These are phyloP conservation scores for Xylota segnis DNA, from an alignment of 2,888 invertebrate species.

Conservation along the genomic window DNA sequence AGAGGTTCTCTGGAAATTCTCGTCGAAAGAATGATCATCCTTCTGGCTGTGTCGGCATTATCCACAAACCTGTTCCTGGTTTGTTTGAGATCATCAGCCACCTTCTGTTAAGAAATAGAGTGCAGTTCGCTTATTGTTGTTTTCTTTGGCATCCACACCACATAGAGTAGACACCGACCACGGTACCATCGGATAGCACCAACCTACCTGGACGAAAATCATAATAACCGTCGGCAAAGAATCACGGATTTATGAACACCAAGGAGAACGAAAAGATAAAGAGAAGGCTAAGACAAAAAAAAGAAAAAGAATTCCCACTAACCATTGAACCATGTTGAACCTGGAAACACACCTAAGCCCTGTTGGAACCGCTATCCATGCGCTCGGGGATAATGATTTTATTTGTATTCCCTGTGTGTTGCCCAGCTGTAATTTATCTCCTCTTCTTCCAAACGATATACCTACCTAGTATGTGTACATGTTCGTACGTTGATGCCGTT, in stretches of 20 bases:
- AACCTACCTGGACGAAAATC: slow-evolving; percentile 54
- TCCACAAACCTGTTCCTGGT: slow-evolving; percentile 47
- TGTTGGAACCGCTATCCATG: slow-evolving; percentile 48
- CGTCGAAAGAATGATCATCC: slow-evolving; percentile 29
- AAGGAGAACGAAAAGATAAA: neutral
- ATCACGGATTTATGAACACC: slow-evolving; percentile 29
- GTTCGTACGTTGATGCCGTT: slow-evolving; percentile 47
- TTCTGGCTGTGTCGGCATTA: slow-evolving; percentile 17
- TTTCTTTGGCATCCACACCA: neutral
- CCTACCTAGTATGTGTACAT: too few relatives aligned
- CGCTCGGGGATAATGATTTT: slow-evolving; percentile 71
- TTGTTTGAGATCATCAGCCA: slow-evolving; percentile 35
- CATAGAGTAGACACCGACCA: neutral
- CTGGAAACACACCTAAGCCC: slow-evolving; percentile 41
- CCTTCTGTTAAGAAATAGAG: slow-evolving; percentile 54
- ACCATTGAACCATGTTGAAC: slow-evolving; percentile 57
- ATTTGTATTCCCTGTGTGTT: slow-evolving; percentile 74
- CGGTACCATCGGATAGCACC: slow-evolving; percentile 6
- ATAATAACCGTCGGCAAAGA: slow-evolving; percentile 40
- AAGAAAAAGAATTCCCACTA: slow-evolving; percentile 33
- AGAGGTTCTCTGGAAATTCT: slow-evolving; percentile 47
- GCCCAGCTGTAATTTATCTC: slow-evolving; percentile 70
- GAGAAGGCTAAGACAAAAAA: slow-evolving; percentile 3
- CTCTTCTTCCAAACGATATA: slow-evolving; percentile 26
- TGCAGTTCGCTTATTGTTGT: slow-evolving; percentile 40